A percentile compares a stretch with the other conserved stretches of the same genome.
phyloP scores from a whole-genome alignment of 1,140 invertebrate genomes.

The Oscheius sp. region DNA sequence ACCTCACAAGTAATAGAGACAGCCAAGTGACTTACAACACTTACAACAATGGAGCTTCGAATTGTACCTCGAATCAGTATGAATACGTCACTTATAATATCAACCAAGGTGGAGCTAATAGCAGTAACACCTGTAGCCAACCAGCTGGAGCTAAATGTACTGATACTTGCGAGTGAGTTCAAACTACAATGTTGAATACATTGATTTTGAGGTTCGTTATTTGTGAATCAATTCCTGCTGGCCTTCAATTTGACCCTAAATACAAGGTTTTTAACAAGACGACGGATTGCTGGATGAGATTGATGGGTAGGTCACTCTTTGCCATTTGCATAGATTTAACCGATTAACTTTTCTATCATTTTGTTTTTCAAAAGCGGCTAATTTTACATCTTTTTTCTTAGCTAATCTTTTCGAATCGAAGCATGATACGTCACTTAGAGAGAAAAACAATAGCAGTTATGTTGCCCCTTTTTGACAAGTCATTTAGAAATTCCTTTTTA shows the following conservation, averaged over 20 bases:
- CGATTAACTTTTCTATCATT: background rate
- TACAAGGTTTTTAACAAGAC: conserved; percentile 25
- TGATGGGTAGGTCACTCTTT: conserved; percentile 21
- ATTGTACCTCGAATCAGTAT: no score
- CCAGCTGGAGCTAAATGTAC: conserved; percentile 14
- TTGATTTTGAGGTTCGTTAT: conserved; percentile 23
- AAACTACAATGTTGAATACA: background rate
- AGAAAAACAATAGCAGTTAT: no score
- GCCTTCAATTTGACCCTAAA: conserved; percentile 15
- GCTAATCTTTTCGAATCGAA: no score
- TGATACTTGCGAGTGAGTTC: conserved; percentile 22
- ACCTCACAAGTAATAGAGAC: background rate
- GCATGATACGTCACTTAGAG: no score
- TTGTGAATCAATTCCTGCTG: conserved; percentile 31
- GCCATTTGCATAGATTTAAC: background rate
- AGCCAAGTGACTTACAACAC: background rate
- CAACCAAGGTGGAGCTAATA: no score
- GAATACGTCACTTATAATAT: no score
- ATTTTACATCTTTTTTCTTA: background rate
- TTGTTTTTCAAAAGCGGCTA: background rate
- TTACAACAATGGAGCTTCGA: conserved; percentile 19
- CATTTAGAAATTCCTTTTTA: no score
- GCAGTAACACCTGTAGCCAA: background rate
- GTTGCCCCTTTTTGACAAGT: no score
- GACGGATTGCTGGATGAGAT: conserved; percentile 32